These are phyloP conservation scores for Tenodera sinensis DNA, from an alignment of 2,888 invertebrate genomes.

Conservation along the genomic window DNA sequence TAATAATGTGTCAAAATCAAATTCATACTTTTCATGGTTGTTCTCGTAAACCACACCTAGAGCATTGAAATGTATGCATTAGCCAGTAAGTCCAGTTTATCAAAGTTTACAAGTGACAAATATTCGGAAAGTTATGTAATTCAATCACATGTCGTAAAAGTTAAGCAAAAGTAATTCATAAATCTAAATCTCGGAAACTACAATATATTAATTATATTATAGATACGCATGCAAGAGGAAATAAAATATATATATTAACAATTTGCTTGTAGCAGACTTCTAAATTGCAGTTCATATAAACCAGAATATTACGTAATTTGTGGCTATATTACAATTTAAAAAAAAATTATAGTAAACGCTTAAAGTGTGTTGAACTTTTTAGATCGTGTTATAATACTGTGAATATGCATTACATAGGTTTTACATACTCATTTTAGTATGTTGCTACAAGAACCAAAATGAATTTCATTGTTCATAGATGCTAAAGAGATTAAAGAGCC, in stretches of 20 bases:
- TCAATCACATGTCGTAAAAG: slow-evolving; percentile 19
- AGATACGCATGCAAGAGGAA: slow-evolving; percentile 6
- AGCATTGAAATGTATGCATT: neutral
- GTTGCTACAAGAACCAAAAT: slow-evolving; percentile 7
- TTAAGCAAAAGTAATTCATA: neutral
- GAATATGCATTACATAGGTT: slow-evolving; percentile 14
- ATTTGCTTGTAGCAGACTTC: slow-evolving; percentile 14
- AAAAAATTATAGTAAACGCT: slow-evolving; percentile 12
- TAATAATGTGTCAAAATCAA: slow-evolving; percentile 8
- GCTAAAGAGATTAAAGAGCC: neutral
- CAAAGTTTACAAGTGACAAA: neutral
- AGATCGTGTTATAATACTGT: slow-evolving; percentile 15
- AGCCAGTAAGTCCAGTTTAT: slow-evolving; percentile 7
- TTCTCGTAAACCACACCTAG: neutral
- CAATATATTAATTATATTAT: slow-evolving; percentile 12
- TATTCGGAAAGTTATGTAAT: neutral
- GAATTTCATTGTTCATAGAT: neutral
- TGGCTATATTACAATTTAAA: slow-evolving; percentile 19
- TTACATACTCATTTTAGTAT: slow-evolving; percentile 21
- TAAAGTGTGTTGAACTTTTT: slow-evolving; percentile 21
- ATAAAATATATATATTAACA: neutral
- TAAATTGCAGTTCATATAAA: neutral
- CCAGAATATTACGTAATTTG: neutral
- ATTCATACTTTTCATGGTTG: slow-evolving; percentile 10
- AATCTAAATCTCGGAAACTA: neutral